phyloP scores from a whole-genome alignment of 1,140 invertebrate species.

The Schlechtendalia chinensis region DNA sequence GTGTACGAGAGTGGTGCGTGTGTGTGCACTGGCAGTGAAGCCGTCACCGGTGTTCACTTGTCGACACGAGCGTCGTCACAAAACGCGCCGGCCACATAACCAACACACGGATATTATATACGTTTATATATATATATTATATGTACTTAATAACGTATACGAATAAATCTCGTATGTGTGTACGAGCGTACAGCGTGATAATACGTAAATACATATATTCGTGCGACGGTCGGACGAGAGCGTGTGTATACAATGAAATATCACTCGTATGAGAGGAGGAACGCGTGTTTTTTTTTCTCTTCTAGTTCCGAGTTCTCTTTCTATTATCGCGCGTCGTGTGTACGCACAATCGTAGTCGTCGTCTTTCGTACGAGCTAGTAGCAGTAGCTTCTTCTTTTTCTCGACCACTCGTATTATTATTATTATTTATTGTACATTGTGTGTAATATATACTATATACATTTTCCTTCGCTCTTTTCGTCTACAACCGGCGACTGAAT shows the following conservation, averaged over 20 bases:
- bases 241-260: slow-evolving; percentile 12
- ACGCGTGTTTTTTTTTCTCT: slow-evolving; percentile 9
- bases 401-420: neutral
- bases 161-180: no score
- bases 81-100: slow-evolving; percentile 6
- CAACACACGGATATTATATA: no score
- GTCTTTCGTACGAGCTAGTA: no score
- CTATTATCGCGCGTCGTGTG: slow-evolving; percentile 6
- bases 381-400: neutral
- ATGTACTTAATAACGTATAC: neutral
- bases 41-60: slow-evolving; percentile 37
- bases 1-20: no score
- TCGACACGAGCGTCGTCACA: neutral
- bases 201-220: slow-evolving; percentile 18
- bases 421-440: neutral
- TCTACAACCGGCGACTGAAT: no score
- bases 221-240: slow-evolving; percentile 21
- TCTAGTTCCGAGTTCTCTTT: slow-evolving; percentile 48
- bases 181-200: neutral
- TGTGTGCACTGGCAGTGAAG: no score
- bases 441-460: neutral
- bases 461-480: slow-evolving; percentile 11
- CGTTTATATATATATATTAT: no score
- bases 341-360: no score
- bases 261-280: neutral